A percentile compares a stretch with the other conserved stretches of the same genome.
Conservation (phyloP, 2,888 invertebrate genomes). For the Drosophila hamatofila region DNA sequence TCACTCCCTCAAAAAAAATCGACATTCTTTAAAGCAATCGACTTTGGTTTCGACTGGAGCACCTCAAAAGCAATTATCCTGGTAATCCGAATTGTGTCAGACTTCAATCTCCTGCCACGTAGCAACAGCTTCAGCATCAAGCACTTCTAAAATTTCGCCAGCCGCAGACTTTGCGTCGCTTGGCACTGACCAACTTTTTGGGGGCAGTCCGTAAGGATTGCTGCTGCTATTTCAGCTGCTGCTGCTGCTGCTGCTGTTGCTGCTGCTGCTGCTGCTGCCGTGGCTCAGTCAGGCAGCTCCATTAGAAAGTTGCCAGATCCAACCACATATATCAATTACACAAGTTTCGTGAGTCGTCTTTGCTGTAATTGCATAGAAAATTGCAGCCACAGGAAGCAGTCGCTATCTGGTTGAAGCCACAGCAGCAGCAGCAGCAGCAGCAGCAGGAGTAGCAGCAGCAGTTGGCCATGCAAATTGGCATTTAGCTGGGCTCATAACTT, state of each 20-base stretch:
- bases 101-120: slow-evolving; percentile 26
- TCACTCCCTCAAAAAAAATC: too few species aligned
- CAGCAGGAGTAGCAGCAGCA: slow-evolving; percentile 7
- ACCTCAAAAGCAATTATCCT: slow-evolving; percentile 56
- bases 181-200: slow-evolving; percentile 37
- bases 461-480: slow-evolving; percentile 50
- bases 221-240: slow-evolving; percentile 14
- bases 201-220: slow-evolving; percentile 15
- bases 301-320: slow-evolving; percentile 66
- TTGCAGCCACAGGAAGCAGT: slow-evolving; percentile 42
- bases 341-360: slow-evolving; percentile 58
- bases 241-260: background rate
- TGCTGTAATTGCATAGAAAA: slow-evolving; percentile 67
- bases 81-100: slow-evolving; percentile 50
- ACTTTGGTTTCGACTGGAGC: slow-evolving; percentile 13
- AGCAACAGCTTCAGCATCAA: slow-evolving; percentile 28
- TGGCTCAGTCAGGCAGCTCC: slow-evolving; percentile 32
- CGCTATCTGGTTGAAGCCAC: slow-evolving; percentile 13
- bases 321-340: slow-evolving; percentile 77
- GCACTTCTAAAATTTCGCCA: slow-evolving; percentile 6
- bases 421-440: slow-evolving; percentile 17
- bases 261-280: background rate
- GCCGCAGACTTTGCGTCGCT: slow-evolving; percentile 63
- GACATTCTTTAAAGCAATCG: too few species aligned
- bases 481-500: slow-evolving; percentile 66